Evolutionary conservation across 2,888 invertebrate species (phyloP), one percentile per base, ranked within the genome.

Genomic region (Scrobipalpa atriplicella): DNA sequence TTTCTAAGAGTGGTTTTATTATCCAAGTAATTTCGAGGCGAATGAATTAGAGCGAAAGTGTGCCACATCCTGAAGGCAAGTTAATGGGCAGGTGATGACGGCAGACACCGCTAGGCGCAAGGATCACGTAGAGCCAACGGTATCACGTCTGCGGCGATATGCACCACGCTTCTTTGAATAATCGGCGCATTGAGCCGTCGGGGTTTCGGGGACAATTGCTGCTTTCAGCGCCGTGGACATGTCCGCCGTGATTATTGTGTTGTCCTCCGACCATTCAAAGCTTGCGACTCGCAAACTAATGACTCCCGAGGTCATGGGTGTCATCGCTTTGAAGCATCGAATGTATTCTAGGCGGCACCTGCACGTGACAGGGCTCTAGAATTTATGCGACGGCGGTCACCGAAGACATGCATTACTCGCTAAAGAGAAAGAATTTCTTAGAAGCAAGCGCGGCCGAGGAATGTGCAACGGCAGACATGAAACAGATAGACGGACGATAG

Each of bases 121-220:
- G 86, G 82, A 87, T 87, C 90, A 89, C 89, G 89, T 90, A 85
- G 82, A 74, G 70, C 70, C 83, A 90, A 90, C 91, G 90, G 90
- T 87, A 88, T 80, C 71, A 68, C 68, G 72, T 70, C 75, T 76
- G 62, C 68, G 72, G 68, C 68, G 69, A 71, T 73, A 83, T 85
- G 82, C 80, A 83, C 78, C 66, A 72, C 71, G 75, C 79, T 81
- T 80, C 87, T 90, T 90, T 89, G 82, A 89, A 90, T 90, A 89
- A 86, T 87, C 79, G 77, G 82, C 77, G 80, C 77, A 75, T 73
- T 76, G 78, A 78, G 76, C 75, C 76, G 63, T 29, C 61, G 64
- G 58, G 67, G 71, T 73, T 73, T 75, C 60, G 66, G 70, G 72
- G 72, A 73, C 73, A 69, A 71, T 47, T 65, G 65, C 47, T 52